phyloP scores from a whole-genome alignment of 92 coral and sea anemone genomes.

The Umimayanthus chanpuru region DNA sequence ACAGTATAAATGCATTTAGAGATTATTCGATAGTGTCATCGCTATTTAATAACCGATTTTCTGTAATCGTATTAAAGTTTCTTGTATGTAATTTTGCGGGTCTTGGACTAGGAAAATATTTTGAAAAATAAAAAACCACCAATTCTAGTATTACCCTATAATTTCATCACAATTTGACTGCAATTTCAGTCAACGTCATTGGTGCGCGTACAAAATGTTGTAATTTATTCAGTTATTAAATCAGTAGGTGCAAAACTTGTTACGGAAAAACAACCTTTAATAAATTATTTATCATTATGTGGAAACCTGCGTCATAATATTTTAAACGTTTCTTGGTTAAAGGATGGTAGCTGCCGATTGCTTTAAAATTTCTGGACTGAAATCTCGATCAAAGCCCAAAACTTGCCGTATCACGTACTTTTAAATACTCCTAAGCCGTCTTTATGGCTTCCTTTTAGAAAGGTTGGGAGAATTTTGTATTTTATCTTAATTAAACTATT shows the following conservation, averaged over 20 bases:
- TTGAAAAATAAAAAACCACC: background rate
- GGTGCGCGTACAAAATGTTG: background rate
- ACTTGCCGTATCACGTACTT: too few species aligned
- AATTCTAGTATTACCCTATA: background rate
- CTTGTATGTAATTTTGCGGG: background rate
- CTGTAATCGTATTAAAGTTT: background rate
- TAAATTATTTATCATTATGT: conserved; percentile 20
- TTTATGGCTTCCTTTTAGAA: too few species aligned
- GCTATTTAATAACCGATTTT: background rate
- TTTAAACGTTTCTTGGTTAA: too few species aligned
- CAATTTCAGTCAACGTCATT: background rate
- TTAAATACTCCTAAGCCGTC: background rate
- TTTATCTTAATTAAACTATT: too few species aligned
- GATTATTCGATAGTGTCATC: background rate
- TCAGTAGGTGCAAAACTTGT: background rate
- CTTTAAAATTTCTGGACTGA: background rate
- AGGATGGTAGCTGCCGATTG: too few species aligned
- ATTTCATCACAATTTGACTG: background rate
- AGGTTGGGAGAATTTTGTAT: too few species aligned
- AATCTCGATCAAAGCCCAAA: too few species aligned
- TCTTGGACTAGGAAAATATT: background rate
- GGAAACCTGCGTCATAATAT: background rate
- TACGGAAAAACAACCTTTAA: background rate
- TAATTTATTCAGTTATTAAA: conserved; percentile 5
- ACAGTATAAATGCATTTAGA: background rate